These are phyloP conservation scores for Balanococcus diminutus DNA, from an alignment of 2,888 invertebrate species.

Conservation along the genomic window DNA sequence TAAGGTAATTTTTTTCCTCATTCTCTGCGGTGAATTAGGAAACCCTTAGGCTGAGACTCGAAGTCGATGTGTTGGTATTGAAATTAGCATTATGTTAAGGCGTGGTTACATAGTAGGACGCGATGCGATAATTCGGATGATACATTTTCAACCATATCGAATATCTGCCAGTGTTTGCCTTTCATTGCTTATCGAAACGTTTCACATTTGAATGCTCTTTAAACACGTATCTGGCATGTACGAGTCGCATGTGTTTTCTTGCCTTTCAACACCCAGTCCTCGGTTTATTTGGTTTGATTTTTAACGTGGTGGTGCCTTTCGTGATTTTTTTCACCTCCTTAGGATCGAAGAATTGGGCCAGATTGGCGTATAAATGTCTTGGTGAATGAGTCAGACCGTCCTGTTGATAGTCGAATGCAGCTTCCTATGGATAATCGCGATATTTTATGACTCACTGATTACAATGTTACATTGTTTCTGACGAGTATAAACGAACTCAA, in stretches of 20 bases:
- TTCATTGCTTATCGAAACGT: slow-evolving; percentile 32
- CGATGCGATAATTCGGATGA: slow-evolving; percentile 3
- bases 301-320: not conserved
- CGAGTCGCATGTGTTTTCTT: not conserved
- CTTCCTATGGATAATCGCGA: not conserved
- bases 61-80: not conserved
- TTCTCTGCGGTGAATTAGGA: not conserved
- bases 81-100: slow-evolving; percentile 18
- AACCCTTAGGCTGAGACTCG: too few species aligned
- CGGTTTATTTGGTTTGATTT: not conserved
- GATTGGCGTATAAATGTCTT: not conserved
- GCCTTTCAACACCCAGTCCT: slow-evolving; percentile 11
- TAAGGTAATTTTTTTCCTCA: not conserved
- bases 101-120: not conserved
- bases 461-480: slow-evolving; percentile 23
- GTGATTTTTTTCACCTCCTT: not conserved
- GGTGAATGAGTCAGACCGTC: not conserved
- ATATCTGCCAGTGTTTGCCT: slow-evolving; percentile 21
- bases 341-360: not conserved
- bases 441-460: slow-evolving; percentile 26
- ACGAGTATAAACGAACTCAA: not conserved
- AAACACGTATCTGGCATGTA: slow-evolving; percentile 31
- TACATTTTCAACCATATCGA: slow-evolving; percentile 37
- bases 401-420: not conserved
- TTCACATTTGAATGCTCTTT: slow-evolving; percentile 21